Evolutionary conservation across 2,888 invertebrate genomes (phyloP).

Genomic region (Miltochrista miniata): DNA sequence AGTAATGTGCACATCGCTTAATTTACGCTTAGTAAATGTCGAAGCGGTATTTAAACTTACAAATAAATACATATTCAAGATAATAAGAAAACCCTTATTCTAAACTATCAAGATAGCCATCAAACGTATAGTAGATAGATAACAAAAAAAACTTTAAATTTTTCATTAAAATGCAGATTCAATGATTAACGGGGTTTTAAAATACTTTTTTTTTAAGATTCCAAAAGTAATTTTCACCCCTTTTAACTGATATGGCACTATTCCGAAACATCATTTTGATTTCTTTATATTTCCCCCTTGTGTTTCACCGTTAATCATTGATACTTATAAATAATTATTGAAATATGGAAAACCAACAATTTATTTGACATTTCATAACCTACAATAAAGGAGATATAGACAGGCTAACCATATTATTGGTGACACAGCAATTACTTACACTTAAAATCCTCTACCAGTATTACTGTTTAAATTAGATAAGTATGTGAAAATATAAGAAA

Average conservation of each 20-base stretch:
- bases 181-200: constrained; percentile 60
- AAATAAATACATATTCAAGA: constrained; percentile 79
- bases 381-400: constrained; percentile 66
- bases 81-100: constrained; percentile 72
- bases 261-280: constrained; percentile 49
- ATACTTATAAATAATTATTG: constrained; percentile 44
- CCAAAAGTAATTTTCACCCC: constrained; percentile 30
- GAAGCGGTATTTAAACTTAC: constrained; percentile 69
- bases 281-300: constrained; percentile 36
- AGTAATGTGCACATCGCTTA: constrained; percentile 74
- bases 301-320: constrained; percentile 61
- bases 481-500: constrained; percentile 50
- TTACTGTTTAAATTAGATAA: constrained; percentile 56
- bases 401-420: constrained; percentile 80
- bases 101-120: constrained; percentile 64
- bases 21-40: constrained; percentile 68
- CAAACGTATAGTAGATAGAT: constrained; percentile 48
- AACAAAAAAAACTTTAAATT: constrained; percentile 35
- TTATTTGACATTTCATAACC: constrained; percentile 50
- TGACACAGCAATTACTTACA: constrained; percentile 81
- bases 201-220: constrained; percentile 13
- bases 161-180: constrained; percentile 35
- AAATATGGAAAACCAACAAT: constrained; percentile 52
- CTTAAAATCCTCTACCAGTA: constrained; percentile 68
- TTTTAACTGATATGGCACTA: constrained; percentile 69